A percentile compares a stretch with the other conserved stretches of the same genome.
These are phyloP conservation scores for Cynaeus angustus DNA, from an alignment of 2,888 invertebrate species.

Conservation along the genomic window DNA sequence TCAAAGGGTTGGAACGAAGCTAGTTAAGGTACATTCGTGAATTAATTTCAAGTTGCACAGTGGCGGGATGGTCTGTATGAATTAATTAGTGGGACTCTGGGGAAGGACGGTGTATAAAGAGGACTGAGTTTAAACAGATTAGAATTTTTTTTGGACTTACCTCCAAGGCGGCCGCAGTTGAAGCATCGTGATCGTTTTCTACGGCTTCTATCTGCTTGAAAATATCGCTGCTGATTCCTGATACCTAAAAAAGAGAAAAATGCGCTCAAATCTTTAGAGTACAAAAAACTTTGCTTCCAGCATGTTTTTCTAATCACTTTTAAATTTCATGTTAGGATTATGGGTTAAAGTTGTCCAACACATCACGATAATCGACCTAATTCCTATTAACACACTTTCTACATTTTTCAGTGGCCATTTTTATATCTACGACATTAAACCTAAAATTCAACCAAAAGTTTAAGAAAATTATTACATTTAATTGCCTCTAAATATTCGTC, in stretches of 20 bases:
- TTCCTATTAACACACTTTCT: neutral
- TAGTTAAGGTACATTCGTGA: constrained; percentile 10
- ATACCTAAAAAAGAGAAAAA: constrained; percentile 86
- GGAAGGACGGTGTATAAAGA: constrained; percentile 15
- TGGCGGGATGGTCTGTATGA: constrained; percentile 11
- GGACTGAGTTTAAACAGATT: constrained; percentile 20
- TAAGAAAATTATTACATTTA: too few relatives aligned
- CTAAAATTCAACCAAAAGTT: too few relatives aligned
- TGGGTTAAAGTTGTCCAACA: too few relatives aligned
- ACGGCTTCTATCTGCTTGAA: constrained; percentile 98
- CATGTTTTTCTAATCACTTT: too few relatives aligned
- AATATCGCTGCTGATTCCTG: constrained; percentile 96
- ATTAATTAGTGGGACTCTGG: constrained; percentile 21
- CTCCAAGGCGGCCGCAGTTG: constrained; percentile 93
- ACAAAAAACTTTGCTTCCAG: too few relatives aligned
- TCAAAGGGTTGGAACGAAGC: constrained; percentile 18
- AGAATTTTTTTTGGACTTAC: constrained; percentile 68
- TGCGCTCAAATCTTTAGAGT: too few relatives aligned
- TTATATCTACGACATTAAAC: too few relatives aligned
- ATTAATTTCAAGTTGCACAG: constrained; percentile 16
- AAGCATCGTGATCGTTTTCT: constrained; percentile 95
- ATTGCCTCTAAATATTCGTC: too few relatives aligned
- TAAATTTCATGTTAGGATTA: too few relatives aligned
- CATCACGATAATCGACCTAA: constrained; percentile 43
- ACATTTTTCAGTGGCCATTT: too few relatives aligned